Percentiles rank a stretch among this genome's conserved stretches.
phyloP scores from a whole-genome alignment of 2,113 vertebrate species.

The Bungarus multicinctus region DNA sequence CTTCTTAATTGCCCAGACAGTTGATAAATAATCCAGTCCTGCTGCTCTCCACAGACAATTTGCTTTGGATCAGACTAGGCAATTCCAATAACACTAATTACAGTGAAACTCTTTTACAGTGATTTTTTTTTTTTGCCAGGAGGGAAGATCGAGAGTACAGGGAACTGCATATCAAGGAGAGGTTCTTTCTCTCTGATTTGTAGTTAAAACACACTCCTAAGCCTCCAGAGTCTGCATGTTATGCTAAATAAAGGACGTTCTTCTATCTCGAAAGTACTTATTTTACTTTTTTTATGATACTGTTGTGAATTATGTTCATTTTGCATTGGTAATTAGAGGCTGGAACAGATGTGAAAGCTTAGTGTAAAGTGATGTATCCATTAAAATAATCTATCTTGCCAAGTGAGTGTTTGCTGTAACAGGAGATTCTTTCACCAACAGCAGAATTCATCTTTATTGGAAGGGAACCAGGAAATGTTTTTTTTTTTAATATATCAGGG shows the following conservation, averaged over 20 bases:
- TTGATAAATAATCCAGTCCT: constrained; percentile 89
- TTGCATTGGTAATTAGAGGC: constrained; percentile 72
- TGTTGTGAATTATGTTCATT: constrained; percentile 65
- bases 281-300: constrained; percentile 66
- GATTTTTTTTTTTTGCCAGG: constrained; percentile 58
- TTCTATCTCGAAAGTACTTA: constrained; percentile 64
- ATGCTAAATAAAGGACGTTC: constrained; percentile 64
- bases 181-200: constrained; percentile 59
- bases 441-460: constrained; percentile 60
- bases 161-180: constrained; percentile 51
- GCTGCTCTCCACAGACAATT: constrained; percentile 85
- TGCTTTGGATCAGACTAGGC: constrained; percentile 88
- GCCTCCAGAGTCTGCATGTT: constrained; percentile 50
- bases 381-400: constrained; percentile 67
- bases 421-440: constrained; percentile 51
- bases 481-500: constrained; percentile 55
- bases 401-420: constrained; percentile 62
- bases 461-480: constrained; percentile 69
- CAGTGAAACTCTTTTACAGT: constrained; percentile 64
- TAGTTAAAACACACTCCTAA: constrained; percentile 49
- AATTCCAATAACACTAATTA: constrained; percentile 88
- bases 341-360: constrained; percentile 67
- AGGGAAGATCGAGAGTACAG: constrained; percentile 34
- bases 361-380: constrained; percentile 68
- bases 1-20: constrained; percentile 92